Evolutionary conservation across 2,797 vertebrate species (phyloP).

Genomic region (Odontamblyopus rebecca): DNA sequence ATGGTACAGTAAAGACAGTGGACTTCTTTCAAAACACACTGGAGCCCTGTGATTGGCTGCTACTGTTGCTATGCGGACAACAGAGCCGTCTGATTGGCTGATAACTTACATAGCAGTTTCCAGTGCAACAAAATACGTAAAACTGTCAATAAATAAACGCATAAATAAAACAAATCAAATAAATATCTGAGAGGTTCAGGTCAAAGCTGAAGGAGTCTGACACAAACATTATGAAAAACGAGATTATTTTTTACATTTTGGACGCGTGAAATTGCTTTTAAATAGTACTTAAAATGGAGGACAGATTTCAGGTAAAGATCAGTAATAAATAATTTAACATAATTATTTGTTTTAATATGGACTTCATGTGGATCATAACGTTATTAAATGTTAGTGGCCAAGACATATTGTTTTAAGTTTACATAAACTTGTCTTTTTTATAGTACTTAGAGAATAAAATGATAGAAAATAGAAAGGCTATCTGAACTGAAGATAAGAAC

Average conservation of each 20-base stretch:
- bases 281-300: not conserved
- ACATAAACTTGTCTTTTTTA: no score
- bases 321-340: not conserved
- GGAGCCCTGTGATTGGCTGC: constrained; percentile 43
- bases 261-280: not conserved
- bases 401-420: no score
- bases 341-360: not conserved
- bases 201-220: constrained; percentile 1
- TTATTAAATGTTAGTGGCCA: no score
- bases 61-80: constrained; percentile 55
- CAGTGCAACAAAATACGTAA: constrained; percentile 8
- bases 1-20: constrained; percentile 61
- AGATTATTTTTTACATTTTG: not conserved
- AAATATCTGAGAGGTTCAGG: constrained; percentile 41
- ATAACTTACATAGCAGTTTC: constrained; percentile 11
- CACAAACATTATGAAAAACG: not conserved
- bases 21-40: constrained; percentile 28
- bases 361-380: not conserved
- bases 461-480: no score
- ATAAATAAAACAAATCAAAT: constrained; percentile 64
- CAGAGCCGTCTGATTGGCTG: constrained; percentile 36
- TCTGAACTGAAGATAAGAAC: no score
- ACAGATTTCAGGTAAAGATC: not conserved
- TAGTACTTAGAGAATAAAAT: no score
- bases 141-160: constrained; percentile 30